phyloP scores from a whole-genome alignment of 1,140 invertebrate species.

The Camponotus vicinus region DNA sequence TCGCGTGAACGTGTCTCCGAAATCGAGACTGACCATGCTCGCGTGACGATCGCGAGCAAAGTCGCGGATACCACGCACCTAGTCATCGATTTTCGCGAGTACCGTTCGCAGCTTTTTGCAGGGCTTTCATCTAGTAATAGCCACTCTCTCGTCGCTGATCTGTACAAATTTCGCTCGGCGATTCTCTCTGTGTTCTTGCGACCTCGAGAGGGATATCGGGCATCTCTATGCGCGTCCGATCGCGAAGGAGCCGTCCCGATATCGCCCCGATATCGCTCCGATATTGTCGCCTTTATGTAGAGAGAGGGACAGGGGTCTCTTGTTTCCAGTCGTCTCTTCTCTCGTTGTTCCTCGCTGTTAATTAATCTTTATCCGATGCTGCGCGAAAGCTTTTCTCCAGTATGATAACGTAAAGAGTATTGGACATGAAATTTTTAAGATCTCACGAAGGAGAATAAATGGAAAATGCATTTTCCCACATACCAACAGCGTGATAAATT shows the following conservation, averaged over 20 bases:
- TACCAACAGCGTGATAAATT: not conserved
- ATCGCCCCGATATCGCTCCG: not conserved
- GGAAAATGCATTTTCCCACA: not conserved
- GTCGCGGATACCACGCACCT: constrained; percentile 13
- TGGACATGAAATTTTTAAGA: not conserved
- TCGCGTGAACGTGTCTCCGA: not conserved
- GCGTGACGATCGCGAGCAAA: constrained; percentile 9
- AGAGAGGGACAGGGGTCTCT: not conserved
- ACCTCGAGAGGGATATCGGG: constrained; percentile 32
- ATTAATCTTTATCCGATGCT: constrained; percentile 24
- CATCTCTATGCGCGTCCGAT: constrained; percentile 4
- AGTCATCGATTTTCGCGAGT: constrained; percentile 45
- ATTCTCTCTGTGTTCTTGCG: constrained; percentile 55
- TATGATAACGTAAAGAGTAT: not conserved
- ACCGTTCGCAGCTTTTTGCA: constrained; percentile 32
- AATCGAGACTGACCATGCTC: constrained; percentile 4
- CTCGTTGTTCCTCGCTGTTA: constrained; percentile 23
- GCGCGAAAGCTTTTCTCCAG: not conserved
- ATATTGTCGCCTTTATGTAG: not conserved
- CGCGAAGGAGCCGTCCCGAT: not conserved
- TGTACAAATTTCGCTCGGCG: constrained; percentile 51
- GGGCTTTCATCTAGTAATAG: constrained; percentile 29
- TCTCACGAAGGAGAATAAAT: not conserved
- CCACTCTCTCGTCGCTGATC: constrained; percentile 46
- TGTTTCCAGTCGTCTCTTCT: constrained; percentile 14